These are phyloP conservation scores for Puntigrus tetrazona DNA, from an alignment of 2,113 vertebrate species.

Conservation along the genomic window DNA sequence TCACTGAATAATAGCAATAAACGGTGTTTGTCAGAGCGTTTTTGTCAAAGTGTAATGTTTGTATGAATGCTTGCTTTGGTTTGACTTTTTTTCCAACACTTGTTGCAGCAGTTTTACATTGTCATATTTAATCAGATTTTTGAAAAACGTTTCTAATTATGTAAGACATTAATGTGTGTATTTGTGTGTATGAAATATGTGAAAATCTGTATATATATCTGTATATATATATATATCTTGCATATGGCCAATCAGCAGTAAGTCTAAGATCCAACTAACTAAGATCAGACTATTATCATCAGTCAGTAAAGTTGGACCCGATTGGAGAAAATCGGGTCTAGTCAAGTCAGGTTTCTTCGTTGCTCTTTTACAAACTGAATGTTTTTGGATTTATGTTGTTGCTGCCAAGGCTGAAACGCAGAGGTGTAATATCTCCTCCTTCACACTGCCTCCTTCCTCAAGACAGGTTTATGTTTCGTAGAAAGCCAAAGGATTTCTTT, in stretches of 20 bases:
- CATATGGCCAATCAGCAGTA: not conserved
- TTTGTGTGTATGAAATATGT: too few relatives aligned
- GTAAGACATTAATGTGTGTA: too few relatives aligned
- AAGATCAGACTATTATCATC: not conserved
- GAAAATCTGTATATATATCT: too few relatives aligned
- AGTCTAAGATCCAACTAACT: not conserved
- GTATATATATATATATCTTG: not conserved
- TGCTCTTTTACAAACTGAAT: conserved; percentile 18
- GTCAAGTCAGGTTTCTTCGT: not conserved
- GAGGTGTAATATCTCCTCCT: conserved; percentile 8
- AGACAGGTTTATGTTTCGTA: conserved; percentile 18
- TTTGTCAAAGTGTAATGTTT: too few relatives aligned
- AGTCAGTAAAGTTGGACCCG: not conserved
- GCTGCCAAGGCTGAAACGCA: not conserved
- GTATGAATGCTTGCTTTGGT: too few relatives aligned
- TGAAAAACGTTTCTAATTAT: too few relatives aligned
- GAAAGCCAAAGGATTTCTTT: not conserved
- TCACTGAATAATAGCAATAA: not conserved
- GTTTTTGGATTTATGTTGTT: conserved; percentile 55
- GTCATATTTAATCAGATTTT: too few relatives aligned
- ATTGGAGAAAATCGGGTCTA: not conserved
- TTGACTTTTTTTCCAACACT: too few relatives aligned
- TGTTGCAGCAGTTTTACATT: too few relatives aligned
- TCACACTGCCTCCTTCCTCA: not conserved
- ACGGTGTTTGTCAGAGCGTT: too few relatives aligned